Base-by-base conservation (phyloP, 2,797 vertebrate species). In the Gastrophryne carolinensis region DNA sequence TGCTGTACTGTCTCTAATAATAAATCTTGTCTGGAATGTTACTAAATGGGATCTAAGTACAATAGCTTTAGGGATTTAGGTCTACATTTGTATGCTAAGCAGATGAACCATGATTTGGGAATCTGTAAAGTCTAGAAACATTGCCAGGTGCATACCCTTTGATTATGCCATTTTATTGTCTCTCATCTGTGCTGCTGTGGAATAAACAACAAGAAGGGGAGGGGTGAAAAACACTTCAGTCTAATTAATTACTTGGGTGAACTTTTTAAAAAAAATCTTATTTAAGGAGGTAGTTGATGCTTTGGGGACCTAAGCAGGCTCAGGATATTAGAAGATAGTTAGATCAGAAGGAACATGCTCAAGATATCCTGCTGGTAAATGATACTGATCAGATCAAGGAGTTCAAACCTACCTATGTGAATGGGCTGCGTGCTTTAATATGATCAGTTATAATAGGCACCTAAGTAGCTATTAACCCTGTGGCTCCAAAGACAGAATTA, bases 131-230 rank as follows among this genome's bases (percentile, higher is more conserved):
- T 29, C n/a, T 67, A 47, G 39, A 71, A 58, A 63, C 39, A 29
- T 39, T 72, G 75, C 75, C 75, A 72, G 75, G 75, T 78, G 75
- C 67, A 64, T 77, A 71, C 50, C 75, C 75, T 58, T 78, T 78
- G 75, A 78, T 68, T 49, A 65, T 72, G 23, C 60, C 52, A 57
- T 49, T 72, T 78, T 72, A 71, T 78, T 65, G 75, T 72, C 29
- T 69, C 39, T 60, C 60, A n/a, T 64, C 39, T 64, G 39, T 58
- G 70, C 29, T 24, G 17, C 49, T 30, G 49, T 24, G 61, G 54
- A 58, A 78, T 76, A 62, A 47, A 64, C 30, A 71, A 57, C 44
- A 64, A 57, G 57, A 24, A 49, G 49, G 21, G n/a, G 17, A 39
- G 26, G 24, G 29, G 29, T 5, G 26, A 67, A 3, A 37, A 67